These are phyloP conservation scores for Bombyx huttoni DNA, from an alignment of 2,888 invertebrate genomes.

Conservation along the genomic window DNA sequence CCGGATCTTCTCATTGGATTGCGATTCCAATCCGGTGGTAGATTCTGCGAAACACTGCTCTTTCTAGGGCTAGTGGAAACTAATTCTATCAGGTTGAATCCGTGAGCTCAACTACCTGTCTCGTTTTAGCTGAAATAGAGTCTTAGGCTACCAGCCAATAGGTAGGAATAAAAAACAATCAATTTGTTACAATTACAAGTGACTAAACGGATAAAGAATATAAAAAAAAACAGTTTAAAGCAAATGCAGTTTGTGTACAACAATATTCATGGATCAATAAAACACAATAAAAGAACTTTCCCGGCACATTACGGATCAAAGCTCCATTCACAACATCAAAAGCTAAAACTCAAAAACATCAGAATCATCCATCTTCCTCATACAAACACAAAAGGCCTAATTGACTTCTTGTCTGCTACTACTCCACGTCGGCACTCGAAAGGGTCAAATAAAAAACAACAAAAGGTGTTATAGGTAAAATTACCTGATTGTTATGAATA, in stretches of 20 bases:
- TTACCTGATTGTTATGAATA: conserved; percentile 48
- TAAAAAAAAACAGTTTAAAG: no score
- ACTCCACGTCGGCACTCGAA: conserved; percentile 32
- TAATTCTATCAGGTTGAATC: no score
- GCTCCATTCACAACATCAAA: conserved; percentile 9
- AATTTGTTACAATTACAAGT: no score
- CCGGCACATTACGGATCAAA: background rate
- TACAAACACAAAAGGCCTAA: conserved; percentile 31
- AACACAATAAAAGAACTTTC: background rate
- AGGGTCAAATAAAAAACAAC: conserved; percentile 45
- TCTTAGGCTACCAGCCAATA: no score
- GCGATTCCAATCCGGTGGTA: no score
- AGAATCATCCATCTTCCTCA: conserved; percentile 25
- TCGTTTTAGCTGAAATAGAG: no score
- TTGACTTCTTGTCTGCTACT: conserved; percentile 42
- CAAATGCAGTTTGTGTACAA: background rate
- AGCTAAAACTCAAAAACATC: conserved; percentile 11
- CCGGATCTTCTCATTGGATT: no score
- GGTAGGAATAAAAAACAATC: no score
- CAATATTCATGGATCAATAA: background rate
- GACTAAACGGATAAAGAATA: no score
- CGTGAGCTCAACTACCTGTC: no score
- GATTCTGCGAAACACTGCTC: no score
- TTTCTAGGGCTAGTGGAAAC: no score
- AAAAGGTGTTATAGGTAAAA: conserved; percentile 47